phyloP scores from a whole-genome alignment of 1,140 invertebrate species.

The Arion vulgaris region DNA sequence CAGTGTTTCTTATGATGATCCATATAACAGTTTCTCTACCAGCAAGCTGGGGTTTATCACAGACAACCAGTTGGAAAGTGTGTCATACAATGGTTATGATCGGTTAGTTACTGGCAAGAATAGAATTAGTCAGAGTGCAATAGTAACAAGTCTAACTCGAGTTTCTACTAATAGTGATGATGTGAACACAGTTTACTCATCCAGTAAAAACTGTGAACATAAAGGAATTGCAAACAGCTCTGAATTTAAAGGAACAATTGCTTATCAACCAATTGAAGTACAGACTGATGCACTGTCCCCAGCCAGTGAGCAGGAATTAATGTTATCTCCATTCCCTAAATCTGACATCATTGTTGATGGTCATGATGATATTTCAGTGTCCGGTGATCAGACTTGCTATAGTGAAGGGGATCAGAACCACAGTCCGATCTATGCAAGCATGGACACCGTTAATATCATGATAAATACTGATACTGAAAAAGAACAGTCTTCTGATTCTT shows the following conservation, averaged over 20 bases:
- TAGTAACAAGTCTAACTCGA: slow-evolving; percentile 17
- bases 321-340: slow-evolving; percentile 41
- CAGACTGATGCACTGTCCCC: slow-evolving; percentile 50
- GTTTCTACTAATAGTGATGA: slow-evolving; percentile 9
- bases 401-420: slow-evolving; percentile 25
- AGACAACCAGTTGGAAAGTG: slow-evolving; percentile 27
- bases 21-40: slow-evolving; percentile 50
- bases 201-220: background rate
- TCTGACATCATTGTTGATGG: slow-evolving; percentile 50
- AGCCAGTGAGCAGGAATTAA: slow-evolving; percentile 44
- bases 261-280: slow-evolving; percentile 45
- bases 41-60: slow-evolving; percentile 37
- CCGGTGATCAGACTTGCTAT: background rate
- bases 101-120: background rate
- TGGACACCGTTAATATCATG: slow-evolving; percentile 15
- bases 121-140: background rate
- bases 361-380: slow-evolving; percentile 32
- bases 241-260: slow-evolving; percentile 39
- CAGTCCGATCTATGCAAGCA: slow-evolving; percentile 39
- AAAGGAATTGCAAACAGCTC: slow-evolving; percentile 36
- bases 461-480: background rate
- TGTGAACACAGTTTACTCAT: slow-evolving; percentile 18
- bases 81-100: slow-evolving; percentile 24
- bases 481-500: background rate
- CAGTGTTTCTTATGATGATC: slow-evolving; percentile 58